Conservation (phyloP, 2,797 vertebrate genomes). For the Aphelocoma californica region DNA sequence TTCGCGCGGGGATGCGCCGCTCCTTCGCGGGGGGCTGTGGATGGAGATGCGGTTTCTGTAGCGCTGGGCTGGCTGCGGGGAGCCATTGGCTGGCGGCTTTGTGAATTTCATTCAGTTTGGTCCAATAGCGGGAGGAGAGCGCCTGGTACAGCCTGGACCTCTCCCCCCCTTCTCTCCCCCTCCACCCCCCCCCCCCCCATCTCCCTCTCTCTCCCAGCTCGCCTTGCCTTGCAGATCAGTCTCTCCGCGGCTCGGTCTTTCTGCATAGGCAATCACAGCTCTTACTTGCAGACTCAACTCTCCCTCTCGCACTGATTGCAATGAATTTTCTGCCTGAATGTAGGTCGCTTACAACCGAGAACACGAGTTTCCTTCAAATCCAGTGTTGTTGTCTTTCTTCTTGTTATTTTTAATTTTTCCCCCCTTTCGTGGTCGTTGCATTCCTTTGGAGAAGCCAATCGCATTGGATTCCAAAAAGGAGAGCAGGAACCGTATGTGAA, state of each 20-base stretch:
- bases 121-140: constrained; percentile 82
- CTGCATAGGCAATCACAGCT: constrained; percentile 81
- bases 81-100: constrained; percentile 89
- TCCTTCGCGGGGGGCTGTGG: constrained; percentile 42
- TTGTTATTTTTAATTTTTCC: constrained; percentile 25
- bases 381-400: not conserved
- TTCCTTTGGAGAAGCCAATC: constrained; percentile 74
- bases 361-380: constrained; percentile 40
- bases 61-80: constrained; percentile 83
- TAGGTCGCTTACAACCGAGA: constrained; percentile 57
- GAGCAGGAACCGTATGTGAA: constrained; percentile 62
- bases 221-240: constrained; percentile 72
- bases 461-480: constrained; percentile 72
- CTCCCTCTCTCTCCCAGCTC: constrained; percentile 74
- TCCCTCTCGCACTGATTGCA: constrained; percentile 69
- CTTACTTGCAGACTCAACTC: constrained; percentile 71
- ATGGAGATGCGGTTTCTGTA: constrained; percentile 68
- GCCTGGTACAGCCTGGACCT: constrained; percentile 77
- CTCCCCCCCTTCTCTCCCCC: constrained; percentile 37
- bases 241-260: constrained; percentile 63
- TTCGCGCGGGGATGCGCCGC: constrained; percentile 45
- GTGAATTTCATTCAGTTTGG: constrained; percentile 87
- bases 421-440: constrained; percentile 47
- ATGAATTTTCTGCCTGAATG: constrained; percentile 70
- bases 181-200: not conserved